phyloP scores from a whole-genome alignment of 2,888 invertebrate genomes.

The Acanthococcus lagerstroemiae region DNA sequence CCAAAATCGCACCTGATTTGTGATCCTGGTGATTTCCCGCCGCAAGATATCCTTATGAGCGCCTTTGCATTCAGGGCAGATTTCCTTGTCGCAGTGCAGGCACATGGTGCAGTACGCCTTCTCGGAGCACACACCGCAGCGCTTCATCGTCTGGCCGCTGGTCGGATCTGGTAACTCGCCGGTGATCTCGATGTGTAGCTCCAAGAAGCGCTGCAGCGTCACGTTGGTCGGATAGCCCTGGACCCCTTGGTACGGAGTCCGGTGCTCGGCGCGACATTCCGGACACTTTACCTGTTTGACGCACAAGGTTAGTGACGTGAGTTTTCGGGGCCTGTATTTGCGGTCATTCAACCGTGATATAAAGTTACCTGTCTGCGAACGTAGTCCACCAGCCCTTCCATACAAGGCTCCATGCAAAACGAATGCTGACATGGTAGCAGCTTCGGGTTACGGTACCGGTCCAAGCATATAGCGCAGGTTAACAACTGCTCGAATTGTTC shows the following conservation, averaged over 20 bases:
- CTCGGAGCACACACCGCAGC: constrained; percentile 87
- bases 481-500: constrained; percentile 95
- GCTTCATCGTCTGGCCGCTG: constrained; percentile 74
- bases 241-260: constrained; percentile 89
- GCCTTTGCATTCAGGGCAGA: constrained; percentile 91
- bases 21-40: constrained; percentile 78
- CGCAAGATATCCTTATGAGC: constrained; percentile 93
- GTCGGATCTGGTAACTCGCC: constrained; percentile 85
- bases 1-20: constrained; percentile 57
- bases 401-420: constrained; percentile 97
- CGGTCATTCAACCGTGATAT: not conserved
- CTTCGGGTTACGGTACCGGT: constrained; percentile 95
- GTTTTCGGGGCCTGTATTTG: not conserved
- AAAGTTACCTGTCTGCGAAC: constrained; percentile 71
- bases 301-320: too few species aligned
- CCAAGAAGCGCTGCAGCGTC: constrained; percentile 86
- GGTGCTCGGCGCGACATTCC: constrained; percentile 93
- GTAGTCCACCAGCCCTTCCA: constrained; percentile 93
- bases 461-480: constrained; percentile 96
- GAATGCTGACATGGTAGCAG: constrained; percentile 98
- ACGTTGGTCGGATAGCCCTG: constrained; percentile 94
- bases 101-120: constrained; percentile 81
- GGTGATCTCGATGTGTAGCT: constrained; percentile 84
- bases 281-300: constrained; percentile 87
- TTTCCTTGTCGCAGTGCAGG: constrained; percentile 93